phyloP scores from a whole-genome alignment of 1,140 invertebrate species.

The Panagrolaimus sp. region DNA sequence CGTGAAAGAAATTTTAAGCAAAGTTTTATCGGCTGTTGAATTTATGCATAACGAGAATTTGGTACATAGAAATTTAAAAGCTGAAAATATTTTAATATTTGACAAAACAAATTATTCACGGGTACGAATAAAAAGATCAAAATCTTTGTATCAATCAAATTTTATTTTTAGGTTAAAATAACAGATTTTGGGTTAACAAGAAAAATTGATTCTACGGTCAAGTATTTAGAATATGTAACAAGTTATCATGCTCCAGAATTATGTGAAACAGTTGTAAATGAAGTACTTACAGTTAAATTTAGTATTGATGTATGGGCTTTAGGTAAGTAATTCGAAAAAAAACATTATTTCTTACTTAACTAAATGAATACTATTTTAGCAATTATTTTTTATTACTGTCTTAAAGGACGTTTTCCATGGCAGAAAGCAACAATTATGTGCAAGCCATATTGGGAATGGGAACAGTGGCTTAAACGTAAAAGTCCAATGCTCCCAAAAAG shows the following conservation, averaged over 20 bases:
- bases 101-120: conserved; percentile 67
- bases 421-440: conserved; percentile 58
- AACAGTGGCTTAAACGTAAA: conserved; percentile 55
- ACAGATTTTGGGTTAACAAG: conserved; percentile 86
- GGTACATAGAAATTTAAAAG: conserved; percentile 76
- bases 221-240: conserved; percentile 55
- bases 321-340: conserved; percentile 29
- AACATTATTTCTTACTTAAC: not conserved
- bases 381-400: conserved; percentile 54
- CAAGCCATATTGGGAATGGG: conserved; percentile 58
- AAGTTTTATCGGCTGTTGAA: conserved; percentile 81
- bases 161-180: conserved; percentile 73
- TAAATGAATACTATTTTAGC: conserved; percentile 36
- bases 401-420: conserved; percentile 55
- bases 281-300: conserved; percentile 41
- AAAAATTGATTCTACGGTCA: conserved; percentile 69
- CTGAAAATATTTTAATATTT: conserved; percentile 61
- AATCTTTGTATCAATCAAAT: not conserved
- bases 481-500: conserved; percentile 50
- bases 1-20: conserved; percentile 62
- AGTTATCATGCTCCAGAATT: conserved; percentile 53
- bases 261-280: conserved; percentile 56
- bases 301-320: conserved; percentile 52
- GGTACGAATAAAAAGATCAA: conserved; percentile 58
- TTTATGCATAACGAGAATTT: conserved; percentile 83